A percentile compares a stretch with the other conserved stretches of the same genome.
These are phyloP conservation scores for Conus betulinus DNA, from an alignment of 1,140 invertebrate genomes.

Conservation along the genomic window DNA sequence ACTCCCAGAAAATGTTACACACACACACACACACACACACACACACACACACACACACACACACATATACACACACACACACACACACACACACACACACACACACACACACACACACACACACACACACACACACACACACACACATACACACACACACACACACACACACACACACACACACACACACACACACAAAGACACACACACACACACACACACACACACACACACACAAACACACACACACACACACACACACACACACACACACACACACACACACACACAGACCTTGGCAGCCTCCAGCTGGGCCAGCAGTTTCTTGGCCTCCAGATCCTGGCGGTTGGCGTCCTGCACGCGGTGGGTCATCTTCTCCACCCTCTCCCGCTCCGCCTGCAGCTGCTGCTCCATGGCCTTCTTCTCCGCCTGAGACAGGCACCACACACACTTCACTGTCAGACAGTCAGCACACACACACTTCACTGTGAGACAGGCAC, in stretches of 20 bases:
- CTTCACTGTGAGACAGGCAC: too few species aligned
- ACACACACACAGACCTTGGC: constrained; percentile 56
- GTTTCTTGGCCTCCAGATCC: constrained; percentile 61
- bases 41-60: constrained; percentile 46
- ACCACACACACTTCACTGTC: too few species aligned
- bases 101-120: background rate
- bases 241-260: background rate
- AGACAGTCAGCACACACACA: too few species aligned
- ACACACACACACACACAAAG: background rate
- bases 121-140: constrained; percentile 46
- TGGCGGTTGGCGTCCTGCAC: constrained; percentile 54
- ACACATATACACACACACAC: background rate
- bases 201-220: constrained; percentile 19
- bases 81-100: too few species aligned
- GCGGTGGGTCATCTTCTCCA: constrained; percentile 56
- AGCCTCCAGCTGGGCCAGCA: constrained; percentile 63
- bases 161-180: background rate
- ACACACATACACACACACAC: background rate
- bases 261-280: background rate
- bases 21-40: background rate
- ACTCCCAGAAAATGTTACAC: background rate
- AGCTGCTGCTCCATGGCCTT: constrained; percentile 61
- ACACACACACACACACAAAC: background rate
- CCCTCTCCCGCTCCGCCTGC: constrained; percentile 60
- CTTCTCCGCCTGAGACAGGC: constrained; percentile 54